Conservation (phyloP, 2,888 invertebrate genomes). For the Caradrina clavipalpis region DNA sequence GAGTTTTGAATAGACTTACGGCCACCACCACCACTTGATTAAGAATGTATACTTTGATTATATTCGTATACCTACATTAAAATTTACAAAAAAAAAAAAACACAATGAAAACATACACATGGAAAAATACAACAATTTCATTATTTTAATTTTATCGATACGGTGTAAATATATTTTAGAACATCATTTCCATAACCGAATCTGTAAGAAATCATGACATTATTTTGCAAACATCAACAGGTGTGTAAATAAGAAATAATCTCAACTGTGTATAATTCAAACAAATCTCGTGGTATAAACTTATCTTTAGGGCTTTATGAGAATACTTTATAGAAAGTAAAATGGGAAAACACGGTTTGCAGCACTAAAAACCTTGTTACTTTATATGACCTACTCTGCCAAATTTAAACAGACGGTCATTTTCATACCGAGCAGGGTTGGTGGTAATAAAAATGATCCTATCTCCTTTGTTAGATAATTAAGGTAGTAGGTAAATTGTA, state of each 20-base stretch:
- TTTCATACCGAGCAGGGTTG: conserved; percentile 14
- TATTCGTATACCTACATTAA: conserved; percentile 38
- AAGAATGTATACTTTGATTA: conserved; percentile 38
- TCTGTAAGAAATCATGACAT: conserved; percentile 4
- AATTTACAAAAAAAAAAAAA: conserved; percentile 6
- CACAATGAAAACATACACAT: not conserved
- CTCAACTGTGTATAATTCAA: conserved; percentile 49
- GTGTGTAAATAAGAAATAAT: conserved; percentile 25
- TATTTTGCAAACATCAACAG: conserved; percentile 15
- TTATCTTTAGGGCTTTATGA: no score
- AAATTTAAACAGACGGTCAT: conserved; percentile 13
- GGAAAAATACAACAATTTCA: not conserved
- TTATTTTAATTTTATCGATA: no score
- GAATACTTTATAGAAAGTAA: no score
- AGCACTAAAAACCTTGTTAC: conserved; percentile 10
- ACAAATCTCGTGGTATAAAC: no score
- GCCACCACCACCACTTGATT: conserved; percentile 65
- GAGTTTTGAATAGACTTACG: conserved; percentile 86
- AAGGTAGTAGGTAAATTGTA: conserved; percentile 66
- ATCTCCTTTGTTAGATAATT: conserved; percentile 58
- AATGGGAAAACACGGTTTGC: no score
- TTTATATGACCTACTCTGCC: conserved; percentile 3
- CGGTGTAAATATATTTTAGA: no score
- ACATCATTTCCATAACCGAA: no score
- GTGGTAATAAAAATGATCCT: conserved; percentile 36